Evolutionary conservation across 2,888 invertebrate species (phyloP), one percentile per base, ranked within the genome.

Genomic region (Cancer borealis): DNA sequence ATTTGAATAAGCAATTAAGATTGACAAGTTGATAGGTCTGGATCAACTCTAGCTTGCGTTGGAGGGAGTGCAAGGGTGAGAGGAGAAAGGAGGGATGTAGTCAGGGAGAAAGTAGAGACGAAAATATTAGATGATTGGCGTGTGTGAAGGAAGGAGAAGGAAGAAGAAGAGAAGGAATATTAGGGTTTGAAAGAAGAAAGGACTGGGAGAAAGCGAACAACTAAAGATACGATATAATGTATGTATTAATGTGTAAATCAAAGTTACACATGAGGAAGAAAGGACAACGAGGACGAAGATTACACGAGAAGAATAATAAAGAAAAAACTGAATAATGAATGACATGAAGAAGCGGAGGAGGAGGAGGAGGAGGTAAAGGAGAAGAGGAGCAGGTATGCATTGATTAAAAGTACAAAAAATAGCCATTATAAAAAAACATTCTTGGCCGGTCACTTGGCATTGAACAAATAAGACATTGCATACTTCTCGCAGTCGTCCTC

Each of bases 1-100:
- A 88, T 92, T 92, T 92, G 92, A 92, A 92, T 92, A 92, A 88
- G 84, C 88, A 88, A 92, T 92, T 92, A 54, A 92, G 92, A 92
- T 92, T 87, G 92, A 92, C 87, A 84, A 26, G 84, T 14, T 88
- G 92, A 92, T 92, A 92, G 60, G 54, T 88, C 39, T 14, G 10
- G 45, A 54, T 92, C 92, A 92, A 30, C 91, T 84, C 14, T 14
- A 39, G n/a, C 84, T 14, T n/a, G 84, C 84, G 14, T 46, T n/a
- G 47, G 17, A 47, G 88, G 46, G 46, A 88, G n/a, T 47, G 47
- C 88, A 49, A 88, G 47, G 21, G 6, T 17, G 91, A 66, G 66
- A 30, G n/a, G 30, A 21, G 39, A 45, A 17, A 45, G 45, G 0
- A 84, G 14, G 84, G 84, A 39, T 84, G 84, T 39, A 26, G 26